phyloP scores from a whole-genome alignment of 2,113 vertebrate species.

The Eidolon helvum region DNA sequence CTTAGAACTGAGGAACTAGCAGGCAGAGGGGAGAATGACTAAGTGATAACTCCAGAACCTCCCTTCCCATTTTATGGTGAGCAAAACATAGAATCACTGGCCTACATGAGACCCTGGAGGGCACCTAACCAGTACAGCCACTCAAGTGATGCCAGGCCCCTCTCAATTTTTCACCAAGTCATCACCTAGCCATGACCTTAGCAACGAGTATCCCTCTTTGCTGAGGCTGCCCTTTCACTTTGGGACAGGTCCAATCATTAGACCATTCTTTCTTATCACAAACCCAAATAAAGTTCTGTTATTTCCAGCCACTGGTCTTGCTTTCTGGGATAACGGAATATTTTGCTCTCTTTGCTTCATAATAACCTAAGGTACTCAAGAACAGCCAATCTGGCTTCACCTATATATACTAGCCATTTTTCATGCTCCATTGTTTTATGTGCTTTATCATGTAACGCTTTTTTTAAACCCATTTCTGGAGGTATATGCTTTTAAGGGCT shows the following conservation, averaged over 20 bases:
- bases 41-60: neutral
- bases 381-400: neutral
- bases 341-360: neutral
- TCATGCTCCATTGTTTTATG: neutral
- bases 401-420: neutral
- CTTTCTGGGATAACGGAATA: neutral
- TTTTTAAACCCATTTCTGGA: neutral
- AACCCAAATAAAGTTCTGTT: neutral
- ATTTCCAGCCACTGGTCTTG: neutral
- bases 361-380: neutral
- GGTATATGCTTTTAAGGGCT: neutral
- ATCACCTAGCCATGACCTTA: neutral
- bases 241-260: neutral
- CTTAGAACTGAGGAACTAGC: neutral
- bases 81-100: neutral
- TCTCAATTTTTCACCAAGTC: neutral
- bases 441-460: neutral
- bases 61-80: neutral
- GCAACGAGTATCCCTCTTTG: neutral
- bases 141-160: neutral
- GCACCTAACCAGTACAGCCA: neutral
- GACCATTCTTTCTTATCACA: neutral
- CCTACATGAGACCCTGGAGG: neutral
- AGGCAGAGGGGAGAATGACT: neutral
- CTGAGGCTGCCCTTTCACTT: neutral